phyloP scores from a whole-genome alignment of 2,797 vertebrate species.

The Myotis pilosus region DNA sequence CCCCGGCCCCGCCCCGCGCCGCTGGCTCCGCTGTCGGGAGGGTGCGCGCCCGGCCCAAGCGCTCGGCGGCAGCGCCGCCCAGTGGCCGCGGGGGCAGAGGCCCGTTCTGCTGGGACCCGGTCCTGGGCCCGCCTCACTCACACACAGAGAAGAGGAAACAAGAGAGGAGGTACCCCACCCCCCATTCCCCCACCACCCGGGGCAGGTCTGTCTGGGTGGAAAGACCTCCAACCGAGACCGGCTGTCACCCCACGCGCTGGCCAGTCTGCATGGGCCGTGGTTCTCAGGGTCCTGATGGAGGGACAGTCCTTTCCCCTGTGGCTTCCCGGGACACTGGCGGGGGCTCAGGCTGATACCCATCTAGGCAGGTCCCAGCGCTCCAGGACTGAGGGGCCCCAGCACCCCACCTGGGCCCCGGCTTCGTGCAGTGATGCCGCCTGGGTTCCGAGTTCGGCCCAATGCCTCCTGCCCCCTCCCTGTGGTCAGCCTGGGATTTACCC shows the following conservation, averaged over 20 bases:
- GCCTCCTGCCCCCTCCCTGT: background rate
- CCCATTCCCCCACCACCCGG: background rate
- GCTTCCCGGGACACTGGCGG: background rate
- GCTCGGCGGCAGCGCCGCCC: slow-evolving; percentile 76
- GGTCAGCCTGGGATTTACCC: background rate
- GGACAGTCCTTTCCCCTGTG: background rate
- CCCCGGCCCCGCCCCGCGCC: background rate
- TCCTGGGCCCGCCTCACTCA: background rate
- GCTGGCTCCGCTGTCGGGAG: background rate
- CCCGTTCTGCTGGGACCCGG: fast-evolving
- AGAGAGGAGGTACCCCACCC: background rate
- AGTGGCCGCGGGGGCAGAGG: slow-evolving; percentile 71
- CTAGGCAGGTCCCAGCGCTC: background rate
- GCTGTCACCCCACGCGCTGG: fast-evolving
- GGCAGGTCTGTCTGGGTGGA: background rate
- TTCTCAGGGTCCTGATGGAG: background rate
- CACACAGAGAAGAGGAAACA: fast-evolving
- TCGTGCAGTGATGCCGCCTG: background rate
- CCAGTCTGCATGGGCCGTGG: fast-evolving
- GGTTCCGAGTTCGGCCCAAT: fast-evolving
- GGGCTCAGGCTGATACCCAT: background rate
- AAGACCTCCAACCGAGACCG: background rate
- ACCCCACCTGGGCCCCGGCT: background rate
- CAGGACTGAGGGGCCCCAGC: background rate
- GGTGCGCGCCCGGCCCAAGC: background rate